Evolutionary conservation across 2,113 vertebrate species (phyloP).

Genomic region (Hyaena hyaena): DNA sequence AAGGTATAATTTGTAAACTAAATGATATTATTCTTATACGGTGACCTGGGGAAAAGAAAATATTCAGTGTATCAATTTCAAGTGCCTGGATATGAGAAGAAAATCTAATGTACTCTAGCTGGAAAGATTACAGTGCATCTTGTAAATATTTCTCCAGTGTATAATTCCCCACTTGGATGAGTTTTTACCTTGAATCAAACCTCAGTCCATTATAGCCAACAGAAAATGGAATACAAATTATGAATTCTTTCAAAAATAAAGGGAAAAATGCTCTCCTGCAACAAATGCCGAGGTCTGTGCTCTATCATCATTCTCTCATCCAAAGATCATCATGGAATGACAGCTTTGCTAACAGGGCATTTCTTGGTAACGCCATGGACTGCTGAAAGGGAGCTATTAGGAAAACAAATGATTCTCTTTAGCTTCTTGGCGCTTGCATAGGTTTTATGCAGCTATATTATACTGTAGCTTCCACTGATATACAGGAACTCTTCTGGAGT

Average conservation of each 20-base stretch:
- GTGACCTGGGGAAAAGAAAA: constrained; percentile 69
- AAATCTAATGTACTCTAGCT: constrained; percentile 70
- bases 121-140: constrained; percentile 83
- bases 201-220: constrained; percentile 78
- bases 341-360: constrained; percentile 87
- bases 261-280: constrained; percentile 75
- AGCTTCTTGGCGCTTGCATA: constrained; percentile 80
- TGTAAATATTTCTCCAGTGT: constrained; percentile 87
- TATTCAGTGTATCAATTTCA: constrained; percentile 73
- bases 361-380: constrained; percentile 80
- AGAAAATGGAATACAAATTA: constrained; percentile 82
- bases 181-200: constrained; percentile 86
- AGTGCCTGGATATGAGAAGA: constrained; percentile 62
- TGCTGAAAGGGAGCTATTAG: constrained; percentile 84
- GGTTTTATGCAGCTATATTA: constrained; percentile 80
- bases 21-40: constrained; percentile 65
- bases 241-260: constrained; percentile 83
- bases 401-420: constrained; percentile 86
- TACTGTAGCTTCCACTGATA: constrained; percentile 73
- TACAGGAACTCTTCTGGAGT: constrained; percentile 70
- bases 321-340: constrained; percentile 81
- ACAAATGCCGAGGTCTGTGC: constrained; percentile 72
- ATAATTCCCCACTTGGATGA: constrained; percentile 84
- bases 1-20: constrained; percentile 77
- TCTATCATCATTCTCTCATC: constrained; percentile 77